These are phyloP conservation scores for Ptycholaimellus sp. DNA, from an alignment of 2,888 invertebrate genomes.

Conservation along the genomic window DNA sequence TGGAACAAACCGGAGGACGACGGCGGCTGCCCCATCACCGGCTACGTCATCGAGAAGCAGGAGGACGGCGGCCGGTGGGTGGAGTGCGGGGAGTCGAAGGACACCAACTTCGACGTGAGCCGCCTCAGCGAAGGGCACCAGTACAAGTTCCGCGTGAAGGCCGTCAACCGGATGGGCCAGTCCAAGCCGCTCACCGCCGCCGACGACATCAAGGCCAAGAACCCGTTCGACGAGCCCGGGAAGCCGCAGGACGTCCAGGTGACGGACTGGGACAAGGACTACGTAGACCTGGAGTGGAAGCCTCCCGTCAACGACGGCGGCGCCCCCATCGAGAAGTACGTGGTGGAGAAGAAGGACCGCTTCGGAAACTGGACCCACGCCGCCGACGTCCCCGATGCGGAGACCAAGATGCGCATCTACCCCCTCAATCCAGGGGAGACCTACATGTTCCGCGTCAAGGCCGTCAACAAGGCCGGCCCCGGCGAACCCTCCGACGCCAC, in stretches of 20 bases:
- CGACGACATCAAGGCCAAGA: slow-evolving; percentile 67
- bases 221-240: slow-evolving; percentile 43
- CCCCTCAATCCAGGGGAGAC: slow-evolving; percentile 65
- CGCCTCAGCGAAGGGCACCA: slow-evolving; percentile 75
- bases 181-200: slow-evolving; percentile 55
- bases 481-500: slow-evolving; percentile 69
- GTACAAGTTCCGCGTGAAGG: slow-evolving; percentile 74
- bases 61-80: slow-evolving; percentile 25
- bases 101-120: slow-evolving; percentile 34
- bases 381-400: slow-evolving; percentile 18
- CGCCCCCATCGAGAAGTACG: slow-evolving; percentile 42
- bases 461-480: slow-evolving; percentile 71
- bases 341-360: slow-evolving; percentile 26
- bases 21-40: slow-evolving; percentile 69
- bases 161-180: slow-evolving; percentile 76
- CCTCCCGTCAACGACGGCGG: slow-evolving; percentile 76
- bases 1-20: slow-evolving; percentile 68
- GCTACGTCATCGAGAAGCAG: slow-evolving; percentile 66
- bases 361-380: slow-evolving; percentile 23
- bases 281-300: slow-evolving; percentile 84
- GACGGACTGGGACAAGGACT: slow-evolving; percentile 80
- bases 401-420: slow-evolving; percentile 11
- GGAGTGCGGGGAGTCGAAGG: slow-evolving; percentile 20
- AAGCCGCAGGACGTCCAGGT: slow-evolving; percentile 31
- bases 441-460: slow-evolving; percentile 54